Evolutionary conservation across 2,888 invertebrate genomes (phyloP).

Genomic region (Lasioglossum leucozonium): DNA sequence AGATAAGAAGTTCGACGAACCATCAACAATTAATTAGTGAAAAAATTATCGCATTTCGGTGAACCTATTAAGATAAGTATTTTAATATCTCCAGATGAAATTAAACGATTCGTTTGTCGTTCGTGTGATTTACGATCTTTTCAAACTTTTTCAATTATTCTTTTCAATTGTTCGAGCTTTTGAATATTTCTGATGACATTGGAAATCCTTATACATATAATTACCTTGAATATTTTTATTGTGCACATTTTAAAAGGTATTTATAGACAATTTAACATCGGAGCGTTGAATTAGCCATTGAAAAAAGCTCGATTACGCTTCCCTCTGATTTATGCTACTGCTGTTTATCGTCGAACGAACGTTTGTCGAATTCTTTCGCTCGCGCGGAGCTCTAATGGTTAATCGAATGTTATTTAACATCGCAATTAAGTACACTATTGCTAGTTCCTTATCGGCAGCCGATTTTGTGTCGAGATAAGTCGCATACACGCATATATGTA

Average conservation of each 20-base stretch:
- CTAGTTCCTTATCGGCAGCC: neutral
- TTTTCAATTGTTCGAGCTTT: no score
- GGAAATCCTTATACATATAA: no score
- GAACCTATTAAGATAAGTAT: neutral
- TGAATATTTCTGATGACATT: no score
- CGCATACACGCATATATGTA: neutral
- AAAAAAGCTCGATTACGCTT: neutral
- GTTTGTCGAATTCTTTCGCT: neutral
- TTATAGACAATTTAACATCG: no score
- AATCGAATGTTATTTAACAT: neutral
- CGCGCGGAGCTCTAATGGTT: neutral
- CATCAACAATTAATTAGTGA: neutral
- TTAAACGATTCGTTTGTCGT: neutral
- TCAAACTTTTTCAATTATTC: no score
- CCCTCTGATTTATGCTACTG: neutral
- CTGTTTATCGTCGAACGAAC: neutral
- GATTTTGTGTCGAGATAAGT: neutral
- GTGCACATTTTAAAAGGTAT: no score
- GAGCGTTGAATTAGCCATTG: neutral
- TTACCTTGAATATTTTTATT: no score
- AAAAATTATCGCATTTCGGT: neutral
- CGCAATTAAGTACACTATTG: neutral
- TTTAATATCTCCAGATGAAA: neutral
- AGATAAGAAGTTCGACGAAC: slow-evolving; percentile 10
- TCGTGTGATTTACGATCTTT: no score